Evolutionary conservation across 1,140 invertebrate species (phyloP), one percentile per base, ranked within the genome.

Genomic region (Ruditapes philippinarum): DNA sequence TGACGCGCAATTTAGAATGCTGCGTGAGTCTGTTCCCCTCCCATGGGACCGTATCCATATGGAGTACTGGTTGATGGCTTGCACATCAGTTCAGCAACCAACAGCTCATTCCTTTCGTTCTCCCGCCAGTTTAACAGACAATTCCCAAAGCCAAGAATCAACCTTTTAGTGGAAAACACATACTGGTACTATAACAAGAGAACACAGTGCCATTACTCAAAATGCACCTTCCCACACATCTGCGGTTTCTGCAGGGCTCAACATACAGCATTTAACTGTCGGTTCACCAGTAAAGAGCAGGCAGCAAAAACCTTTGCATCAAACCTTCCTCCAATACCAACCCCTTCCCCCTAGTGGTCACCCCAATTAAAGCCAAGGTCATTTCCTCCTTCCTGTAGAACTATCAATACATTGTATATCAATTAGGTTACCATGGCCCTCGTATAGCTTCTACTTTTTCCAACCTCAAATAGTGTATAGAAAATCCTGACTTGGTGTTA

Each of bases 241-340:
- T 85, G 83, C 76, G 83, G 83, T 3, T 85, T 45, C 83, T 85
- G 83, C 65, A 85, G 36, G 40, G 81, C 62, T 17, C 28, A 42
- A n/a, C 81, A 84, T 42, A 7, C 17, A 19, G 31, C 51, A 36
- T 1, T 11, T 5, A 5, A 36, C 14, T 81, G 31, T 31, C 36
- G 19, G 12, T 40, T 14, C 54, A 31, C 5, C 9, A 60, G 31
- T 38, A 81, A 65, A 19, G 79, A 81, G 11, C 68, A 73, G 12
- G 40, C 62, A 36, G 12, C 11, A 3, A 1, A 36, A 73, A 38
- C 1, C 65, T 12, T 25, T 12, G 4, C 40, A 17, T 25, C 17
- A 33, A 7, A 45, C n/a, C n/a, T 45, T 45, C 5, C 5, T 45
- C 14, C 42, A 5, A 45, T 7, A 45, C 42, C 42, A 45, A 5